Conservation (phyloP, 2,113 vertebrate genomes). For the Macaca mulatta region DNA sequence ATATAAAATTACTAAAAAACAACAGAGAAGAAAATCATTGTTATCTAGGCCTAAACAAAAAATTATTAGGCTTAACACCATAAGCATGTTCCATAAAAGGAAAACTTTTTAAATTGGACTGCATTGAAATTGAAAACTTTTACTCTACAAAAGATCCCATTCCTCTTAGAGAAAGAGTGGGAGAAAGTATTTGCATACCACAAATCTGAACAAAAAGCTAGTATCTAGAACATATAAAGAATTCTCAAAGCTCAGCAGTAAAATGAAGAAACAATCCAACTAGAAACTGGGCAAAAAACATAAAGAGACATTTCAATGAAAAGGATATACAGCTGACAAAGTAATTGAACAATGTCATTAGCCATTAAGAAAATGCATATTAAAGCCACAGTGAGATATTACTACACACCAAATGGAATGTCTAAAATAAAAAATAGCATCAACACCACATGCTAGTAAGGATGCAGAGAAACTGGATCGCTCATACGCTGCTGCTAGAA, state of each 20-base stretch:
- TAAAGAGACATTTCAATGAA: not conserved
- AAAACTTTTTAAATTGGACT: not conserved
- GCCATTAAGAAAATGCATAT: not conserved
- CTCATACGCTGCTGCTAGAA: not conserved
- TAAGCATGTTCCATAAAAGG: not conserved
- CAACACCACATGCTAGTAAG: not conserved
- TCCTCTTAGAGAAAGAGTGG: not conserved
- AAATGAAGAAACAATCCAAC: not conserved
- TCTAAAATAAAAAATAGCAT: not conserved
- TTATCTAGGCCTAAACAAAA: not conserved
- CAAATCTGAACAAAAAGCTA: not conserved
- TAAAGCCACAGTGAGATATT: not conserved
- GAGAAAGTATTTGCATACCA: not conserved
- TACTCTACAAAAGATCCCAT: not conserved
- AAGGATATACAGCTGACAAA: not conserved
- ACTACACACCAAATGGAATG: not conserved
- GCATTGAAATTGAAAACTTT: not conserved
- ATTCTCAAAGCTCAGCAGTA: not conserved
- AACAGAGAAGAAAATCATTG: not conserved
- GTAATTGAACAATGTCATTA: not conserved
- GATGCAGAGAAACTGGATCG: not conserved
- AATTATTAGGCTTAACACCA: not conserved
- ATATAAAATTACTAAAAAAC: not conserved
- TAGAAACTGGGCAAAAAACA: not conserved
- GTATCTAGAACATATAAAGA: not conserved